These are phyloP conservation scores for Oscheius sp. DNA, from an alignment of 2,888 invertebrate species.

Conservation along the genomic window DNA sequence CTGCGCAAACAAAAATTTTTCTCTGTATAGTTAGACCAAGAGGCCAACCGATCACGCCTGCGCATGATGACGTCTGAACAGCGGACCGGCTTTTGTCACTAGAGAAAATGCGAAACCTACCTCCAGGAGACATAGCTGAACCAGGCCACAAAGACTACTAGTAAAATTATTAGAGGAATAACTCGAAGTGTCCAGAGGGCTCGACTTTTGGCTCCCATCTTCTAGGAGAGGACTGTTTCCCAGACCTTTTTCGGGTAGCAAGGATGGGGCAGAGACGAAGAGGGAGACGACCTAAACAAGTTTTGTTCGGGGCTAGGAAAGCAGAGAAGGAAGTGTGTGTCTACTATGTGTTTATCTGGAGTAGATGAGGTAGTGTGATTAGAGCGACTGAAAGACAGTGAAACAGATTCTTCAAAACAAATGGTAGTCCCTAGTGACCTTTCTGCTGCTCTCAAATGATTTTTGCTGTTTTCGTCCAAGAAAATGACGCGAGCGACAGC, in stretches of 20 bases:
- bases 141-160: constrained; percentile 6
- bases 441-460: no score
- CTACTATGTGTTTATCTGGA: no score
- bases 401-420: not conserved
- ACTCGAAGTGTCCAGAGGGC: not conserved
- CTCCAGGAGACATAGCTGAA: constrained; percentile 26
- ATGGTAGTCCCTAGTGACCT: no score
- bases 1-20: not conserved
- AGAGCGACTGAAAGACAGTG: not conserved
- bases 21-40: not conserved
- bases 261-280: no score
- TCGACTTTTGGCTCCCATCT: no score
- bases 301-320: no score
- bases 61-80: not conserved
- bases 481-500: no score
- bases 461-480: no score
- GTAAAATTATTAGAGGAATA: constrained; percentile 1
- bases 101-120: not conserved
- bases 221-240: no score
- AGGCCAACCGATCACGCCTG: not conserved
- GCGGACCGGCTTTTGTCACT: not conserved
- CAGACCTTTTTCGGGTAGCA: no score
- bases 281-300: no score
- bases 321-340: no score
- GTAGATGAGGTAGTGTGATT: not conserved